These are phyloP conservation scores for Hyposmocoma kahamanoa DNA, from an alignment of 1,140 invertebrate species.

Conservation along the genomic window DNA sequence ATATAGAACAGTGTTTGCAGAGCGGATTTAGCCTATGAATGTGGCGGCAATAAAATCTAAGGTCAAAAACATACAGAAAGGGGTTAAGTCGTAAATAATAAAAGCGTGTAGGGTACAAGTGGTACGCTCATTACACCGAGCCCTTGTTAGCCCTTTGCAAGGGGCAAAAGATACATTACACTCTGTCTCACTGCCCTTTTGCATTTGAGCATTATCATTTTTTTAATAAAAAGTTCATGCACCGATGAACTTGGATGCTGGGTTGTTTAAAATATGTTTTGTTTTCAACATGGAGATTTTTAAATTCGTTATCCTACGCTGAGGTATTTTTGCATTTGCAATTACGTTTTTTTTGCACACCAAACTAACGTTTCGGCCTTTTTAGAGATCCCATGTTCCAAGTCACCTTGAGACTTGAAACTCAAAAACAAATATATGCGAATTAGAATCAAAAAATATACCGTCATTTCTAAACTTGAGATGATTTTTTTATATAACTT, in stretches of 20 bases:
- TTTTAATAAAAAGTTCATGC: conserved; percentile 32
- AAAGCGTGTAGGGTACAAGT: conserved; percentile 52
- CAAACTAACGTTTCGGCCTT: too few species aligned
- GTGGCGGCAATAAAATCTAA: conserved; percentile 64
- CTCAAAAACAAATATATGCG: too few species aligned
- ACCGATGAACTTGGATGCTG: conserved; percentile 14
- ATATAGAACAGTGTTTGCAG: conserved; percentile 25
- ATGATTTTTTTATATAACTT: too few species aligned
- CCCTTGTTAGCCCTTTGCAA: conserved; percentile 48
- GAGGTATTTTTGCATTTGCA: too few species aligned
- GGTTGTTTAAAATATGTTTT: not conserved
- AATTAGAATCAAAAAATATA: too few species aligned
- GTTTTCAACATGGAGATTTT: too few species aligned
- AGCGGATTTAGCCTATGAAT: conserved; percentile 56
- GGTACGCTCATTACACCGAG: conserved; percentile 22
- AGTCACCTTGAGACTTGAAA: too few species aligned
- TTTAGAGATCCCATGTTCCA: too few species aligned
- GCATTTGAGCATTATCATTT: conserved; percentile 26
- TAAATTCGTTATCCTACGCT: too few species aligned
- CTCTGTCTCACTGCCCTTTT: conserved; percentile 37
- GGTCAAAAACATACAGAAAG: conserved; percentile 64
- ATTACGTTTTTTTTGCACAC: too few species aligned
- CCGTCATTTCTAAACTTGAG: too few species aligned
- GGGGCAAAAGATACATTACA: conserved; percentile 55
- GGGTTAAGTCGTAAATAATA: conserved; percentile 64